A percentile compares a stretch with the other conserved stretches of the same genome.
These are phyloP conservation scores for Corella eumyota DNA, from an alignment of 23 tunicate genomes.

Conservation along the genomic window DNA sequence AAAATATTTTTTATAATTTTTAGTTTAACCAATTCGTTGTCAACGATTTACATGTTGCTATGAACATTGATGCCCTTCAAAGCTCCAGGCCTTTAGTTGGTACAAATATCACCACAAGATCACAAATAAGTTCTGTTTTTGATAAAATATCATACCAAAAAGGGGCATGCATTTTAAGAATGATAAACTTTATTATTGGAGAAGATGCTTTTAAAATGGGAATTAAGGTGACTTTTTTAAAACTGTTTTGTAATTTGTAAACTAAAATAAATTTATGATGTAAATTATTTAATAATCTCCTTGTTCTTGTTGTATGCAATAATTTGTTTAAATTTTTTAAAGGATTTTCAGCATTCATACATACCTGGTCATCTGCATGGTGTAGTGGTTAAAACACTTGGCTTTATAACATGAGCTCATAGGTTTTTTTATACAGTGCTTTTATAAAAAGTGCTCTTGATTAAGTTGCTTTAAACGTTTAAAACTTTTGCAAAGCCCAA, in stretches of 20 bases:
- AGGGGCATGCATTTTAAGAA: constrained; percentile 62
- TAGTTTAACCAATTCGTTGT: constrained; percentile 45
- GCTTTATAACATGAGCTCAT: too few relatives aligned
- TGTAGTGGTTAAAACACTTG: too few relatives aligned
- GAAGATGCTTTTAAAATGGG: constrained; percentile 51
- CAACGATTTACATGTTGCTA: constrained; percentile 41
- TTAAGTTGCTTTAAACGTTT: too few relatives aligned
- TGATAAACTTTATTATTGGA: constrained; percentile 44
- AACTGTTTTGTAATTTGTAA: not conserved
- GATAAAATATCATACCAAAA: constrained; percentile 50
- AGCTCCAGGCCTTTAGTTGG: constrained; percentile 63
- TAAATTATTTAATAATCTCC: too few relatives aligned
- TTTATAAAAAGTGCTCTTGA: too few relatives aligned
- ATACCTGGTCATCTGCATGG: not conserved
- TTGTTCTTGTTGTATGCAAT: too few relatives aligned
- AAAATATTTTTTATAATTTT: too few relatives aligned
- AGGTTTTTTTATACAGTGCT: too few relatives aligned
- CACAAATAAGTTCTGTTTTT: constrained; percentile 32
- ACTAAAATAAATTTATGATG: too few relatives aligned
- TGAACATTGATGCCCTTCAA: constrained; percentile 34
- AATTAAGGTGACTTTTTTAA: constrained; percentile 10
- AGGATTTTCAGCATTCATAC: too few relatives aligned
- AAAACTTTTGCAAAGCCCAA: too few relatives aligned
- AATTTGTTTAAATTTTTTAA: too few relatives aligned
- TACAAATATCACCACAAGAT: constrained; percentile 13